Percentiles rank a stretch among this genome's conserved stretches.
phyloP scores from a whole-genome alignment of 2,888 invertebrate genomes.

The Xanthia togata region DNA sequence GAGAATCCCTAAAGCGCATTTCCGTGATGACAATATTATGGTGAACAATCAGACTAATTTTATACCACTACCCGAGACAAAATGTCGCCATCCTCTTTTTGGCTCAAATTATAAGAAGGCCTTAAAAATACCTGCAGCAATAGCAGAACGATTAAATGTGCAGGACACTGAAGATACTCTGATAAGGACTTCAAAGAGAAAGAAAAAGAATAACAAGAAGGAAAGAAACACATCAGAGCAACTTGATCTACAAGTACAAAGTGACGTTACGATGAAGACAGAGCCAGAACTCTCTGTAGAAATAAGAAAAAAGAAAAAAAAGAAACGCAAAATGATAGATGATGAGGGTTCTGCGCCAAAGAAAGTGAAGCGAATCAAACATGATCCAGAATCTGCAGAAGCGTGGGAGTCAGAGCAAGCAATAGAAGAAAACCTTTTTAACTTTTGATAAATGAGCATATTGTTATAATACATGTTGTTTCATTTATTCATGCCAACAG shows the following conservation, averaged over 20 bases:
- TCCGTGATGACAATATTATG: conserved; percentile 72
- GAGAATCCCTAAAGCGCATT: conserved; percentile 80
- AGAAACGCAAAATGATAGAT: conserved; percentile 71
- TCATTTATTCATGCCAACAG: conserved; percentile 13
- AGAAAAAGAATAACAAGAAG: conserved; percentile 64
- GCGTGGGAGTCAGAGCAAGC: conserved; percentile 85
- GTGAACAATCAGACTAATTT: conserved; percentile 75
- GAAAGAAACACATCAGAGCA: conserved; percentile 21
- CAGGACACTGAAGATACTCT: conserved; percentile 25
- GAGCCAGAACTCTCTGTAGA: conserved; percentile 45
- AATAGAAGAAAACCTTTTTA: conserved; percentile 85
- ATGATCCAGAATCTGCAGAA: conserved; percentile 74
- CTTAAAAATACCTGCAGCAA: conserved; percentile 74
- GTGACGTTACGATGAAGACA: conserved; percentile 30
- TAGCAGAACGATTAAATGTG: conserved; percentile 71
- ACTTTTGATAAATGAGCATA: conserved; percentile 72
- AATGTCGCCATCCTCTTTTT: conserved; percentile 84
- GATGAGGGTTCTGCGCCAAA: conserved; percentile 60
- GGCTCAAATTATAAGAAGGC: conserved; percentile 81
- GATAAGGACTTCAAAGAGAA: conserved; percentile 37
- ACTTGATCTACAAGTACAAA: conserved; percentile 35
- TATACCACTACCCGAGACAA: conserved; percentile 83
- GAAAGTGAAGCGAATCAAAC: conserved; percentile 73
- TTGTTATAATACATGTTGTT: conserved; percentile 11
- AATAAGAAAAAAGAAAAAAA: conserved; percentile 69